Conservation (phyloP, 2,888 invertebrate genomes). For the Ctenicera cuprea region DNA sequence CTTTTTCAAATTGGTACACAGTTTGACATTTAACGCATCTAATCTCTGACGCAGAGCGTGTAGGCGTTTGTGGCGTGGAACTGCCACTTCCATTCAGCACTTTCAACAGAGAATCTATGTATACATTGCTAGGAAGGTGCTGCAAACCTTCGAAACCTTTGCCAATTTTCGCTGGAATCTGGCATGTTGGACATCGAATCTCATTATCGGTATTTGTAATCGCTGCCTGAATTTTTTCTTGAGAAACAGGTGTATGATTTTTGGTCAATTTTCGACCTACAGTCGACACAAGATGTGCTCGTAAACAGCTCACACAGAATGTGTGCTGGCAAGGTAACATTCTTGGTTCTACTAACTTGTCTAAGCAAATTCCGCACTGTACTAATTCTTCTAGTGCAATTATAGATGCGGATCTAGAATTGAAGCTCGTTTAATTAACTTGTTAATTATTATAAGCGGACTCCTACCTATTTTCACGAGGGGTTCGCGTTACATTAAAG, state of each 20-base stretch:
- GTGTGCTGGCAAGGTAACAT: constrained; percentile 83
- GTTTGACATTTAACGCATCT: constrained; percentile 70
- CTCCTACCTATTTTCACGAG: not conserved
- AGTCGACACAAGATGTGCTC: constrained; percentile 69
- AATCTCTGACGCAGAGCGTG: constrained; percentile 31
- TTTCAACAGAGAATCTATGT: constrained; percentile 78
- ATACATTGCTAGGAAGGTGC: constrained; percentile 80
- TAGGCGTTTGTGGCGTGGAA: constrained; percentile 19
- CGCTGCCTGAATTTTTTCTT: constrained; percentile 17
- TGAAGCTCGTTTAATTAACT: not conserved
- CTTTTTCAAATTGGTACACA: constrained; percentile 62
- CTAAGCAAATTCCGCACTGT: constrained; percentile 78
- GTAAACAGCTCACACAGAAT: constrained; percentile 78
- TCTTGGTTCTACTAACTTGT: constrained; percentile 75
- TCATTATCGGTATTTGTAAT: constrained; percentile 42
- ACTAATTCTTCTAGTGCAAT: constrained; percentile 76
- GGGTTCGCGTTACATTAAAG: not conserved
- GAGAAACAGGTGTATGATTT: constrained; percentile 26
- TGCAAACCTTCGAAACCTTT: constrained; percentile 74
- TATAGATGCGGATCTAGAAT: constrained; percentile 1
- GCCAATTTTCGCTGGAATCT: constrained; percentile 71
- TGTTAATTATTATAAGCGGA: not conserved
- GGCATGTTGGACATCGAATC: constrained; percentile 78
- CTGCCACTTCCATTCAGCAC: constrained; percentile 69
- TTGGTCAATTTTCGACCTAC: constrained; percentile 39